These are phyloP conservation scores for Mythimna ferrago DNA, from an alignment of 2,888 invertebrate genomes.

Conservation along the genomic window DNA sequence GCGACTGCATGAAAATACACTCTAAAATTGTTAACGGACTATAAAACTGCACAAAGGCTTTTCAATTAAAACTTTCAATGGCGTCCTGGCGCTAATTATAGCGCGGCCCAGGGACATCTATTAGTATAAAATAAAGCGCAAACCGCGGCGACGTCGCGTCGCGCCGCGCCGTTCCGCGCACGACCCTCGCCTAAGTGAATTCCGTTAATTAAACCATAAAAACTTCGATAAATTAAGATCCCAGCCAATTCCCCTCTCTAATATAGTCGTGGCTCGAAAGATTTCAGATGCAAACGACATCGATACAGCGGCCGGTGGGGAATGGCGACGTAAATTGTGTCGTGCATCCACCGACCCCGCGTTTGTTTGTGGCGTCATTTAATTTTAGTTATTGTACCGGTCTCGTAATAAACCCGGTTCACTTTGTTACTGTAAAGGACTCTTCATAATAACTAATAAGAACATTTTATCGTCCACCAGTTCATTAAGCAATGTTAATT, in stretches of 20 bases:
- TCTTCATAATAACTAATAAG: constrained; percentile 69
- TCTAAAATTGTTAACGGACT: constrained; percentile 85
- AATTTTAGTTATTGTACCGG: constrained; percentile 80
- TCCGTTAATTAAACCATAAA: constrained; percentile 92
- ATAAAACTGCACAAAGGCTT: constrained; percentile 89
- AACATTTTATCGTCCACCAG: constrained; percentile 59
- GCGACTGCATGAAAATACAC: constrained; percentile 77
- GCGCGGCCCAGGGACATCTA: constrained; percentile 83
- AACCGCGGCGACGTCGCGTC: constrained; percentile 76
- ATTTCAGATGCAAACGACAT: constrained; percentile 90
- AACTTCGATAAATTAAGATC: constrained; percentile 91
- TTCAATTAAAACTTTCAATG: constrained; percentile 90
- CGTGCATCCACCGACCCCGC: constrained; percentile 73
- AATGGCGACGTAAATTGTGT: constrained; percentile 81
- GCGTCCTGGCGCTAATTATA: constrained; percentile 87
- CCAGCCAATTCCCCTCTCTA: constrained; percentile 89
- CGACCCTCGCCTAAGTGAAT: constrained; percentile 87
- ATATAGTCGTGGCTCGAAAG: constrained; percentile 86
- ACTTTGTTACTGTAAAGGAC: constrained; percentile 73
- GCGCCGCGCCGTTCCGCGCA: constrained; percentile 64
- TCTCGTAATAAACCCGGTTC: constrained; percentile 69
- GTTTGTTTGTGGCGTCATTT: constrained; percentile 86
- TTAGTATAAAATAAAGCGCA: constrained; percentile 86
- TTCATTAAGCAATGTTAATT: constrained; percentile 53
- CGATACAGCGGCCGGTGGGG: constrained; percentile 82